phyloP scores from a whole-genome alignment of 2,888 invertebrate genomes.

The Sphaerophoria taeniata region DNA sequence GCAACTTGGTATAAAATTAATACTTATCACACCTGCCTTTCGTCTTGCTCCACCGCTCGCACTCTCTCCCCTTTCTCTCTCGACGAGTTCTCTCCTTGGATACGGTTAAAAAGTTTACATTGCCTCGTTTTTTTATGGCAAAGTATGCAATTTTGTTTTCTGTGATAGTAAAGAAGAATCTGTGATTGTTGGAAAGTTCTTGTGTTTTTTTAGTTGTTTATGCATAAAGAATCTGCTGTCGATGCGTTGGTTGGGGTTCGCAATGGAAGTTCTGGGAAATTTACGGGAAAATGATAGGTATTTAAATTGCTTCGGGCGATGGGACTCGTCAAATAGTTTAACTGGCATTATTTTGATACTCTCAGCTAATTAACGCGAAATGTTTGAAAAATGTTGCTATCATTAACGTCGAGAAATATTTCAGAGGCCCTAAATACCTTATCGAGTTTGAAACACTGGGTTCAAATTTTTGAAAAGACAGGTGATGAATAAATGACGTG shows the following conservation, averaged over 20 bases:
- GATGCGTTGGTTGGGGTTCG: neutral
- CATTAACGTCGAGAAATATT: too few relatives aligned
- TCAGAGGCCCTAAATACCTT: too few relatives aligned
- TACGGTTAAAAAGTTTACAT: neutral
- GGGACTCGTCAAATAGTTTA: neutral
- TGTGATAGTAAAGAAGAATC: neutral
- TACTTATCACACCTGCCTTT: constrained; percentile 64
- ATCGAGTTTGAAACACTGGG: too few relatives aligned
- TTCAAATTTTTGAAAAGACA: too few relatives aligned
- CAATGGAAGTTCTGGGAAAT: neutral
- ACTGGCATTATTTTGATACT: too few relatives aligned
- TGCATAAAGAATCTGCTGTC: constrained; percentile 13
- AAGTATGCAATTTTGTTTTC: constrained; percentile 11
- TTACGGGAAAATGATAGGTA: neutral
- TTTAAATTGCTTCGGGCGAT: neutral
- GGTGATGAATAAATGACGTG: too few relatives aligned
- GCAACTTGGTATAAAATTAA: constrained; percentile 55
- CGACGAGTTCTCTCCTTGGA: neutral
- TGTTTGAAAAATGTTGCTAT: too few relatives aligned
- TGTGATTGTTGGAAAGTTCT: constrained; percentile 7
- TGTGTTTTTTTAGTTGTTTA: constrained; percentile 1
- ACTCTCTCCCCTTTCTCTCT: neutral
- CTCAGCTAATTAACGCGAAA: too few relatives aligned
- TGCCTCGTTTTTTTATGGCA: constrained; percentile 12
- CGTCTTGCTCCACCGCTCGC: neutral